Base-by-base conservation (phyloP, 1,140 invertebrate genomes). In the Trichogramma pretiosum region DNA sequence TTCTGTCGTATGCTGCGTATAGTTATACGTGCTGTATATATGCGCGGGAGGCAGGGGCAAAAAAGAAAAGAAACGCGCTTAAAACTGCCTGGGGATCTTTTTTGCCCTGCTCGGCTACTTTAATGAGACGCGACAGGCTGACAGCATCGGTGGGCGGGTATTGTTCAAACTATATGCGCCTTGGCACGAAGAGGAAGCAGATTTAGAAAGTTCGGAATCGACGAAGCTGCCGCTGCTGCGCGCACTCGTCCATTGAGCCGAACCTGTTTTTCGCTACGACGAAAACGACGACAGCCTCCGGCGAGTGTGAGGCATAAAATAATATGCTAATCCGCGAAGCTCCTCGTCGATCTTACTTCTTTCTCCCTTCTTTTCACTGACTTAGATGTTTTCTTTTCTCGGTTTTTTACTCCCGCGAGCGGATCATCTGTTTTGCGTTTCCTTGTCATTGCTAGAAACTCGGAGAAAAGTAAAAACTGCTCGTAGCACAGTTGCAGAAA, bases 111-210 rank as follows among this genome's bases (percentile, higher is more conserved):
- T 40, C 21, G 36, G 17, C 48, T 42, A 52, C 54, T 59, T 59
- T 59, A 59, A 59, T 59, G 56, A 59, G 56, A 54, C 54, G 56
- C 56, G 52, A 59, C 53, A 50, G 48, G 51, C 17, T 17, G n/a
- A n/a, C n/a, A n/a, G n/a, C n/a, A 43, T 11, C n/a, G 21, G 45
- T 14, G 18, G 26, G 36, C 34, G 35, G 50, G 52, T 56, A 51
- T 54, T 53, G 49, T 52, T 55, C 48, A 47, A 48, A n/a, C n/a
- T n/a, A n/a, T n/a, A n/a, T n/a, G n/a, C n/a, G n/a, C n/a, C n/a
- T n/a, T n/a, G n/a, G n/a, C n/a, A n/a, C n/a, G n/a, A n/a, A n/a
- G n/a, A n/a, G n/a, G n/a, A 51, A 57, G 46, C 38, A 51, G 53
- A 59, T 57, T 59, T 59, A 59, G n/a, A n/a, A 59, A 57, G 51